Evolutionary conservation across 2,113 vertebrate genomes (phyloP), one percentile per base, ranked within the genome.

Genomic region (Gobio gobio): DNA sequence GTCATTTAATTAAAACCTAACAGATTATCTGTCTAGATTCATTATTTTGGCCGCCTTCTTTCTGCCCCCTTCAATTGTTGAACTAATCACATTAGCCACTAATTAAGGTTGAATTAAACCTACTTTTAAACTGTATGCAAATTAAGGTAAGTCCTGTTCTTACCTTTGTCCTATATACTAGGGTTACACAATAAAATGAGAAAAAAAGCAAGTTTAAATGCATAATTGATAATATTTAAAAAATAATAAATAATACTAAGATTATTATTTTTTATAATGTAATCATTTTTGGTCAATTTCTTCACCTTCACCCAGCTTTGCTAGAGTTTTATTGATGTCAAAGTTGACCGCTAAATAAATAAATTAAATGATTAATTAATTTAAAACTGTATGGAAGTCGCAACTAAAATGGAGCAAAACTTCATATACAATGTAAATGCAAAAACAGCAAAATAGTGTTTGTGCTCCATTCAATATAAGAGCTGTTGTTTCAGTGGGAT

Each of bases 1-100:
- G 76, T 83, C 88, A 68, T 90, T 92, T 92, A 92, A 93, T 94
- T 92, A 91, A 92, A 93, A 83, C 85, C 66, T 63, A 85, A 74
- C 79, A 88, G 90, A 92, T 93, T 90, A 91, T 90, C 88, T 90
- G 83, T 78, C 84, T 74, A 82, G 87, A 88, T 86, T 83, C 87
- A 89, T 92, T 87, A 86, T 88, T 90, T 87, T 87, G 77, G 36
- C 61, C 1, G 16, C 33, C 59, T 9, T 16, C 10, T 45, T 29
- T 12, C 54, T 83, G 63, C 45, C 80, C 58, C 9, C 49, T 58
- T 72, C 26, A n/a, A 26, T 43, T 77, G 84, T 43, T 51, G 70
- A 84, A 77, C 70, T 56, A 78, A 87, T 80, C 58, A 86, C 78
- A 68, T 87, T 73, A 86, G 77, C 49, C 18, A 40, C 47, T 73